Evolutionary conservation across 2,797 vertebrate species (phyloP).

Genomic region (Hoplostethus atlanticus): DNA sequence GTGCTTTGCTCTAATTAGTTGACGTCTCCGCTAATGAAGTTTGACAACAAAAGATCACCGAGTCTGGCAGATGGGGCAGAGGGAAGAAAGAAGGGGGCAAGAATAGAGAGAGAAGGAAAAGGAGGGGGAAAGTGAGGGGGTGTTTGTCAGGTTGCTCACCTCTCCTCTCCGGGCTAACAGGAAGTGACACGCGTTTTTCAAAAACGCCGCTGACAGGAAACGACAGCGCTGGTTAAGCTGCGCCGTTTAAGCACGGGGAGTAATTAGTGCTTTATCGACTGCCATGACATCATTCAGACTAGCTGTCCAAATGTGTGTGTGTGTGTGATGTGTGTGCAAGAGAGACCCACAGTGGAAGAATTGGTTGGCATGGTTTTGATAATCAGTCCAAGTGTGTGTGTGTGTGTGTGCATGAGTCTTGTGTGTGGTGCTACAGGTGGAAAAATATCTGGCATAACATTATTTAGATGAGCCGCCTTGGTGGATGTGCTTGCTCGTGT

Average conservation of each 20-base stretch:
- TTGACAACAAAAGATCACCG: slow-evolving; percentile 93
- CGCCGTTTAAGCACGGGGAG: slow-evolving; percentile 72
- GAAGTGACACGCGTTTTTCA: slow-evolving; percentile 91
- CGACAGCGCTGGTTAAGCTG: slow-evolving; percentile 68
- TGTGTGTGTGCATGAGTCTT: neutral
- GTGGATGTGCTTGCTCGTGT: slow-evolving; percentile 5
- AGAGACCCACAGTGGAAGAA: slow-evolving; percentile 46
- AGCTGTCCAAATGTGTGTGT: slow-evolving; percentile 69
- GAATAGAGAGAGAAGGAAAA: neutral
- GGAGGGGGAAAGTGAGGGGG: slow-evolving; percentile 7
- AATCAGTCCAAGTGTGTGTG: slow-evolving; percentile 40
- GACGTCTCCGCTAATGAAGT: slow-evolving; percentile 89
- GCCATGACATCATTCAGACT: slow-evolving; percentile 84
- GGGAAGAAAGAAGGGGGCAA: slow-evolving; percentile 14
- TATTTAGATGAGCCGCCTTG: slow-evolving; percentile 55
- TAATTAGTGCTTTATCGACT: slow-evolving; percentile 84
- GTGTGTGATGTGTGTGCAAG: slow-evolving; percentile 5
- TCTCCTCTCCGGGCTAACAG: slow-evolving; percentile 83
- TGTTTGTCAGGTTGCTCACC: slow-evolving; percentile 52
- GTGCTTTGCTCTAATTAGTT: slow-evolving; percentile 81
- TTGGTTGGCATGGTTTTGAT: slow-evolving; percentile 53
- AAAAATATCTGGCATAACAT: slow-evolving; percentile 55
- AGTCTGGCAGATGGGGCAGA: slow-evolving; percentile 79
- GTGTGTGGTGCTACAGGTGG: slow-evolving; percentile 17
- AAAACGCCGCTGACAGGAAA: slow-evolving; percentile 76